A percentile compares a stretch with the other conserved stretches of the same genome.
Evolutionary conservation across 2,113 vertebrate species (phyloP).

Genomic region (Petroica traversi): DNA sequence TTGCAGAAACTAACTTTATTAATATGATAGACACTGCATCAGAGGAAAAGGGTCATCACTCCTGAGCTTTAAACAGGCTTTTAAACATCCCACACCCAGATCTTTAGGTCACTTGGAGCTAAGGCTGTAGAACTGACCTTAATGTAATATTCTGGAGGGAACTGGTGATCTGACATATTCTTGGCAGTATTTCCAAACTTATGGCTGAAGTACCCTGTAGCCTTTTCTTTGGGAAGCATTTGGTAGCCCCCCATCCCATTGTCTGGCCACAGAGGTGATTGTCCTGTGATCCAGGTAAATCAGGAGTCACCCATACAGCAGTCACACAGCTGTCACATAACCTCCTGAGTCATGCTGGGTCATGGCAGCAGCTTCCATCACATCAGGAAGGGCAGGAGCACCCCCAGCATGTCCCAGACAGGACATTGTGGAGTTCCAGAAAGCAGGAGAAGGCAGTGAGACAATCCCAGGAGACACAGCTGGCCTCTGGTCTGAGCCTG

Average conservation of each 20-base stretch:
- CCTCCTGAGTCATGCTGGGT: not conserved
- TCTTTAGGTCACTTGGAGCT: not conserved
- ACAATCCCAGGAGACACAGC: not conserved
- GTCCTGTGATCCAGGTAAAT: not conserved
- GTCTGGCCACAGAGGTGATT: not conserved
- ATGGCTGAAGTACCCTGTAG: not conserved
- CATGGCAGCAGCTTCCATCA: not conserved
- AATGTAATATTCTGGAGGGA: slow-evolving; percentile 12
- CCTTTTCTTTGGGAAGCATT: not conserved
- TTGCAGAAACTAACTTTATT: not conserved
- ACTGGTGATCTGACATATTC: not conserved
- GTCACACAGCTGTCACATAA: not conserved
- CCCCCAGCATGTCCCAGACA: rapidly evolving
- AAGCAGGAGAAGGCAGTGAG: not conserved
- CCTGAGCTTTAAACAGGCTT: slow-evolving; percentile 15
- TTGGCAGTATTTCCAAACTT: not conserved
- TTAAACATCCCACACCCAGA: not conserved
- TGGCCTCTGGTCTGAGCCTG: not conserved
- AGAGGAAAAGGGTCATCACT: slow-evolving; percentile 10
- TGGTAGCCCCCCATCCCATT: not conserved
- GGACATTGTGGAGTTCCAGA: not conserved
- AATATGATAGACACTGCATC: not conserved
- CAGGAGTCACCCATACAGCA: not conserved
- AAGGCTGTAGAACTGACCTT: not conserved
- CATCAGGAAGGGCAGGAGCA: not conserved